Conservation (phyloP, 2,888 invertebrate genomes). For the Cloeon dipterum region DNA sequence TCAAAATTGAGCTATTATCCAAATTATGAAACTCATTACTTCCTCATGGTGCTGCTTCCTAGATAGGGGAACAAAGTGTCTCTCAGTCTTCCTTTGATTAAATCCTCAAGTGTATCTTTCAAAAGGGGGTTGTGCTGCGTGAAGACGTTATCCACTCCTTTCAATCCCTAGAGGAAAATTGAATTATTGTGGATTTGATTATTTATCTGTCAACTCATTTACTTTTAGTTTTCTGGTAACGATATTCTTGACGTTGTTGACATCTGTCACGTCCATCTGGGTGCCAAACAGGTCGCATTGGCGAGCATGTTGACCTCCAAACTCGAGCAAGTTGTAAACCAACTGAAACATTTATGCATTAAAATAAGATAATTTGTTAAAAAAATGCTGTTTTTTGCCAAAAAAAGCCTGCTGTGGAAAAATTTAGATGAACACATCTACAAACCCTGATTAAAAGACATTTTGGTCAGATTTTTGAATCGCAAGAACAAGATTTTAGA, state of each 20-base stretch:
- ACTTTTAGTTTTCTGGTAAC: background rate
- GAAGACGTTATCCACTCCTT: slow-evolving; percentile 97
- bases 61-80: slow-evolving; percentile 69
- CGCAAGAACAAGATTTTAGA: too few relatives aligned
- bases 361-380: too few relatives aligned
- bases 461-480: too few relatives aligned
- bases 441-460: too few relatives aligned
- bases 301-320: slow-evolving; percentile 59
- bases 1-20: background rate
- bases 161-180: slow-evolving; percentile 33
- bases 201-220: slow-evolving; percentile 13
- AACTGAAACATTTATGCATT: too few relatives aligned
- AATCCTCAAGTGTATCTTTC: slow-evolving; percentile 69
- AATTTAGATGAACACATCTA: too few relatives aligned
- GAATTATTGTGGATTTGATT: slow-evolving; percentile 2
- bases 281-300: slow-evolving; percentile 66
- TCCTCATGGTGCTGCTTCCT: slow-evolving; percentile 26
- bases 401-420: too few relatives aligned
- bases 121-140: slow-evolving; percentile 93
- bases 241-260: background rate
- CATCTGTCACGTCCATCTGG: slow-evolving; percentile 45
- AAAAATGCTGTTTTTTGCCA: too few relatives aligned
- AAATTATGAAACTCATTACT: slow-evolving; percentile 13
- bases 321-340: slow-evolving; percentile 48
- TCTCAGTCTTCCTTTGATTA: slow-evolving; percentile 72